Evolutionary conservation across 1,140 invertebrate species (phyloP).

Genomic region (Cydia strobilella): DNA sequence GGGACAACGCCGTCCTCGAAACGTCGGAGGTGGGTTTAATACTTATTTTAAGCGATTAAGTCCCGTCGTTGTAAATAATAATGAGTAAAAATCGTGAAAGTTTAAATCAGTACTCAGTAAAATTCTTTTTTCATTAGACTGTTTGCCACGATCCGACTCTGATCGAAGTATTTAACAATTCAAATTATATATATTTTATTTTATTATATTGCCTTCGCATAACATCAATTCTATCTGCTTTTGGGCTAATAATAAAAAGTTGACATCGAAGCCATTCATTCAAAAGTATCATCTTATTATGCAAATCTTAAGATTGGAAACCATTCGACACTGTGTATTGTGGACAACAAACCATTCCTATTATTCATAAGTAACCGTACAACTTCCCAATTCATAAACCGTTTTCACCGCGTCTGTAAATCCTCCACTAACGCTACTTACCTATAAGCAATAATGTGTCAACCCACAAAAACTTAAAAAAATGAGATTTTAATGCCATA

Average conservation of each 20-base stretch:
- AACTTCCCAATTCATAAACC: background rate
- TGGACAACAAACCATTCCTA: slow-evolving; percentile 27
- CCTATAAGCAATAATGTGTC: too few relatives aligned
- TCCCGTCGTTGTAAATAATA: too few relatives aligned
- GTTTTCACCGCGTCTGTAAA: background rate
- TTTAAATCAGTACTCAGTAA: background rate
- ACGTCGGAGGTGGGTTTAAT: too few relatives aligned
- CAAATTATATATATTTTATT: slow-evolving; percentile 18
- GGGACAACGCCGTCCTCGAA: too few relatives aligned
- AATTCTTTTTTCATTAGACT: background rate
- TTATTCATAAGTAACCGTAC: slow-evolving; percentile 31
- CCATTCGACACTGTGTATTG: slow-evolving; percentile 14
- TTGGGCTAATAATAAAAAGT: slow-evolving; percentile 30
- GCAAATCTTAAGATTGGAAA: slow-evolving; percentile 26
- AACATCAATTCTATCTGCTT: slow-evolving; percentile 24
- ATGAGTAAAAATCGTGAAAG: too few relatives aligned
- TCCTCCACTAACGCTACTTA: background rate
- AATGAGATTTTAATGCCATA: too few relatives aligned
- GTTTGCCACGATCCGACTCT: background rate
- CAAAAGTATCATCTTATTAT: slow-evolving; percentile 29
- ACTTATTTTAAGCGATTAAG: too few relatives aligned
- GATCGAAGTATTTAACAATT: slow-evolving; percentile 20
- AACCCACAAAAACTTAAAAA: too few relatives aligned
- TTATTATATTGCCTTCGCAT: slow-evolving; percentile 16
- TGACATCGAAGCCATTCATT: slow-evolving; percentile 30